Base-by-base conservation (phyloP, 2,113 vertebrate genomes). In the Fregetta grallaria region DNA sequence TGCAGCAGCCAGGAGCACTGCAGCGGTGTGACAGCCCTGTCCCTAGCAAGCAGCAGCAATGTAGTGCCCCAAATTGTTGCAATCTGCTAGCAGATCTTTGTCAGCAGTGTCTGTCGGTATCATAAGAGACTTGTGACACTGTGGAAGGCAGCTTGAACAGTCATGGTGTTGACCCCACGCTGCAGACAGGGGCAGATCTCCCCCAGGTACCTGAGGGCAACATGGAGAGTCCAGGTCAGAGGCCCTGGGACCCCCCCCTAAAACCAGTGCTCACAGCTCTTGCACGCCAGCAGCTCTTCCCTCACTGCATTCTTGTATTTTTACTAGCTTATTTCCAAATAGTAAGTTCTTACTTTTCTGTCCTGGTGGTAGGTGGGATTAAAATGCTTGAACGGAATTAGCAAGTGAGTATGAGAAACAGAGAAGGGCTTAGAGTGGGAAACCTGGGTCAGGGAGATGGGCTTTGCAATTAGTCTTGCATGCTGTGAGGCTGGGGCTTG, bases 401-500 rank as follows among this genome's bases (percentile, higher is more conserved):
- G 80, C 29, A 16, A 91, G 83, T 47, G 58, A 87, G 72, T 52
- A 78, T 91, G 81, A 87, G 87, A 91, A 96, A 76, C 29, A 11
- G 83, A 78, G 83, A 85, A 87, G 45, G 76, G 87, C 74, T 94
- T 96, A 93, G 82, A 52, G 61, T 30, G 49, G 82, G 91, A 91
- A 59, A 44, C 65, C 34, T 3, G 7, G 86, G 86, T 92, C 84
- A 76, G 68, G 58, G 42, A 94, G 80, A 85, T 94, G 92, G 74
- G 66, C 67, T 96, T 96, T 94, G 89, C 94, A 95, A 95, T 96
- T 94, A 94, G 95, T 92, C 94, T n/a, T 90, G 84, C 92, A n/a
- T 92, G 95, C 91, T 85, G 89, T 75, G 83, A 59, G 89, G 62
- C 77, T 44, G 9, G 71, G 66, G 32, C 7, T 26, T 62, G 70